Evolutionary conservation across 2,797 vertebrate genomes (phyloP), one percentile per base, ranked within the genome.

Genomic region (Sylvia borin): DNA sequence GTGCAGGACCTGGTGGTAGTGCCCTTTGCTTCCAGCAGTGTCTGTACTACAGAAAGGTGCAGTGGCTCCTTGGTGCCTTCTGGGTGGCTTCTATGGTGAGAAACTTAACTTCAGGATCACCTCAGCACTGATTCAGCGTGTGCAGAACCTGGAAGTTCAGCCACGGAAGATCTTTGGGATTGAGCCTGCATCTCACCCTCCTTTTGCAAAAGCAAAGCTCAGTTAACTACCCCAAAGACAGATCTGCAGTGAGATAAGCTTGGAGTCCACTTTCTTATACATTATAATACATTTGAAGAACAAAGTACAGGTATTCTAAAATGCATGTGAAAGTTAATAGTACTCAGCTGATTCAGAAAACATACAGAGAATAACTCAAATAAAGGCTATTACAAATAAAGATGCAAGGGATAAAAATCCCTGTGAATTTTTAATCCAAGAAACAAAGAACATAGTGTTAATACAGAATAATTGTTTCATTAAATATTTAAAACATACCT

Each of bases 401-500:
- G 53, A 85, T 65, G 16, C 1, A 4, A 93, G 21, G 40, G 29
- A 87, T 78, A 84, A 80, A 90, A 91, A 88, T 67, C 16, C 43
- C 67, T 7, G 68, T 91, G 90, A 76, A 82, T 66, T 86, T 93
- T 94, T 96, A 95, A 93, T 76, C 85, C 79, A 57, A 87, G 74
- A 91, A 90, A 95, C 89, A 92, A 90, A 91, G 34, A 93, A 42
- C 27, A 70, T 53, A 43, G 13, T 57, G 60, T 84, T 93, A 92
- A 91, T 68, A 58, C 5, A 87, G 34, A 29, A 17, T 80, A 96
- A 81, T 66, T 95, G 55, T 90, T 95, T 74, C 86, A 96, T 90
- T 95, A 97, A 97, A 96, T 92, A 96, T 96, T 96, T 82, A 97
- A 93, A 92, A 75, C 48, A 53, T 2, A 73, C 31, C 45, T 96